A percentile compares a stretch with the other conserved stretches of the same genome.
Evolutionary conservation across 2,888 invertebrate species (phyloP).

Genomic region (Athripsodes cinereus): DNA sequence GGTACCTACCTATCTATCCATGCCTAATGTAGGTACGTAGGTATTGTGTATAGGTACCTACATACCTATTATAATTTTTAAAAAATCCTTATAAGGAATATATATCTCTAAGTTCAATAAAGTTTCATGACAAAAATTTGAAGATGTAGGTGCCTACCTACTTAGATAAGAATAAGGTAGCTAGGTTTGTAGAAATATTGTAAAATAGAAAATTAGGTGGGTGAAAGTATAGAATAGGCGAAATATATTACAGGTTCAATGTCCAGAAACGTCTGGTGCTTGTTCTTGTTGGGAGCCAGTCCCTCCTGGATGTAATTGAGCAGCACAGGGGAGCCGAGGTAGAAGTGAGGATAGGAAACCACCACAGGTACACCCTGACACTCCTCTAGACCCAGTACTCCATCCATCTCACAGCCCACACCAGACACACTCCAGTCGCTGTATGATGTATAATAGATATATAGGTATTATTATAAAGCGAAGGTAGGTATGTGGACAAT

Average conservation of each 20-base stretch:
- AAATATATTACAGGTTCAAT: slow-evolving; percentile 53
- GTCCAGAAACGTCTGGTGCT: slow-evolving; percentile 53
- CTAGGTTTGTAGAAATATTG: too few relatives aligned
- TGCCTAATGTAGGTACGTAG: too few relatives aligned
- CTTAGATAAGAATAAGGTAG: too few relatives aligned
- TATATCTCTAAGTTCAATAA: too few relatives aligned
- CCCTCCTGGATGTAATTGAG: slow-evolving; percentile 47
- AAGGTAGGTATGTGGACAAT: too few relatives aligned
- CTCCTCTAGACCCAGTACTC: slow-evolving; percentile 46
- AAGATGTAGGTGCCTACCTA: too few relatives aligned
- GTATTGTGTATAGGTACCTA: too few relatives aligned
- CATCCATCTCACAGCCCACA: slow-evolving; percentile 49
- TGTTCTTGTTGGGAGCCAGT: slow-evolving; percentile 45
- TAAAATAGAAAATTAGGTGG: background rate
- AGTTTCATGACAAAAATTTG: too few relatives aligned
- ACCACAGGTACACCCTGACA: slow-evolving; percentile 57
- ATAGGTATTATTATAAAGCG: too few relatives aligned
- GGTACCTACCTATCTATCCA: too few relatives aligned
- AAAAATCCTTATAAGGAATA: too few relatives aligned
- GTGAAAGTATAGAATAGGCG: slow-evolving; percentile 43
- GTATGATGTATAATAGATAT: background rate
- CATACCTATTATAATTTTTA: too few relatives aligned
- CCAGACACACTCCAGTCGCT: slow-evolving; percentile 44
- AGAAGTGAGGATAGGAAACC: slow-evolving; percentile 61
- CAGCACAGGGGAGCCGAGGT: slow-evolving; percentile 50